Conservation (phyloP, 1,140 invertebrate genomes). For the Musca vetustissima region DNA sequence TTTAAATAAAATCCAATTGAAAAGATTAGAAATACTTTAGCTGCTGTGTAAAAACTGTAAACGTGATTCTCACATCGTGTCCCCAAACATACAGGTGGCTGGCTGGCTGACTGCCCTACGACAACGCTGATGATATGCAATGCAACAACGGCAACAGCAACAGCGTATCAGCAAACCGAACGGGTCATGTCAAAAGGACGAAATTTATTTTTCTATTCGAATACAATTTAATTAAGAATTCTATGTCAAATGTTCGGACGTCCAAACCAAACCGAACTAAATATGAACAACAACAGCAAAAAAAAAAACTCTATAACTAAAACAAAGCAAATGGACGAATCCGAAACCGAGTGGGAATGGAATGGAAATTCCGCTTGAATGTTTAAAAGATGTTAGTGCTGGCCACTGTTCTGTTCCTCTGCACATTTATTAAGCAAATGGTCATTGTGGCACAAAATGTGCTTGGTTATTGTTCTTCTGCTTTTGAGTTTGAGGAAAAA, state of each 20-base stretch:
- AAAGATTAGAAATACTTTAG: slow-evolving; percentile 6
- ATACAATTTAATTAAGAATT: slow-evolving; percentile 16
- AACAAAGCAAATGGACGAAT: background rate
- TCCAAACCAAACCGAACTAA: background rate
- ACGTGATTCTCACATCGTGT: slow-evolving; percentile 4
- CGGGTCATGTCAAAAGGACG: background rate
- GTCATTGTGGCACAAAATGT: no score
- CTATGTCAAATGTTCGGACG: background rate
- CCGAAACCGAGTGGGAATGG: no score
- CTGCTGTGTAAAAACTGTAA: background rate
- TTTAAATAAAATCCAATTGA: background rate
- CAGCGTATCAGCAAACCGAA: no score
- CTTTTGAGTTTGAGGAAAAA: no score
- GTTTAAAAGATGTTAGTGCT: background rate
- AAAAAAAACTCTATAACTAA: background rate
- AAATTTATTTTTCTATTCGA: slow-evolving; percentile 7
- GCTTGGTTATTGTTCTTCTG: no score
- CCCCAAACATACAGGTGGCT: background rate
- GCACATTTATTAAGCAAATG: no score
- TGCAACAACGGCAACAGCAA: no score
- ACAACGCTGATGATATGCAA: no score
- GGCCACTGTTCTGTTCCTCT: no score
- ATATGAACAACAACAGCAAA: no score
- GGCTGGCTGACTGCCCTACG: background rate
- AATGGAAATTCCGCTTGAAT: slow-evolving; percentile 3